Evolutionary conservation across 2,888 invertebrate species (phyloP), one percentile per base, ranked within the genome.

Genomic region (Megalurothrips usitatus): DNA sequence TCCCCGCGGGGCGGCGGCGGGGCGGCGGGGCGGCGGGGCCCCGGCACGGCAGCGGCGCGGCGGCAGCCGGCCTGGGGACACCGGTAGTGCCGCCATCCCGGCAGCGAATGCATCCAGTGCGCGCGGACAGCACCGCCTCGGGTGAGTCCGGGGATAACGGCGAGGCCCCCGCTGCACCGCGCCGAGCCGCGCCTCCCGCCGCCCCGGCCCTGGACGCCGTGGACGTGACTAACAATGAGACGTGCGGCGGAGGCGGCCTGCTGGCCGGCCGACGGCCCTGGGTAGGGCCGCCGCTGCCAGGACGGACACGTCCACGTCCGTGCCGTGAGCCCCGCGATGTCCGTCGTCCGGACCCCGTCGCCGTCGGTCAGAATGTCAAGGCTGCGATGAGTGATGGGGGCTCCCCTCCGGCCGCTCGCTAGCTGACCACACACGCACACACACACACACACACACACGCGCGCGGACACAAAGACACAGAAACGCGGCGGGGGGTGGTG

Each of bases 281-380:
- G 34, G 34, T 6, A 4, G 34, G 34, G 34, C 58, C 17, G 1
- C 14, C 14, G 12, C 58, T 58, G 58, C 58, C 58, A 17, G 58
- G 58, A 6, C 19, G 19, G 52, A 17, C 52, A 17, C 58, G 58
- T 10, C 17, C 58, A n/a, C 58, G 58, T 58, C 58, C 58, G 19
- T 43, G 34, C 34, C 34, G 34, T 43, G 34, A 43, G 58, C 58
- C 14, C n/a, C 19, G 58, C 10, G 11, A 75, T 26, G 68, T 75
- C 23, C 26, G 26, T 12, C 26, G 26, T 12, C 68, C 23, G 26
- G 26, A 26, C 68, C 23, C n/a, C 68, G n/a, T 23, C n/a, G 52
- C 58, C 26, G 68, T 75, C 68, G 26, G 68, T 75, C 68, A 75
- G 68, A 75, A 75, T 75, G 68, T 75, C 68, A 75, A 75, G 68